Percentiles rank a stretch among this genome's conserved stretches.
Conservation (phyloP, 1,140 invertebrate species). For the Venustaconcha ellipsiformis region DNA sequence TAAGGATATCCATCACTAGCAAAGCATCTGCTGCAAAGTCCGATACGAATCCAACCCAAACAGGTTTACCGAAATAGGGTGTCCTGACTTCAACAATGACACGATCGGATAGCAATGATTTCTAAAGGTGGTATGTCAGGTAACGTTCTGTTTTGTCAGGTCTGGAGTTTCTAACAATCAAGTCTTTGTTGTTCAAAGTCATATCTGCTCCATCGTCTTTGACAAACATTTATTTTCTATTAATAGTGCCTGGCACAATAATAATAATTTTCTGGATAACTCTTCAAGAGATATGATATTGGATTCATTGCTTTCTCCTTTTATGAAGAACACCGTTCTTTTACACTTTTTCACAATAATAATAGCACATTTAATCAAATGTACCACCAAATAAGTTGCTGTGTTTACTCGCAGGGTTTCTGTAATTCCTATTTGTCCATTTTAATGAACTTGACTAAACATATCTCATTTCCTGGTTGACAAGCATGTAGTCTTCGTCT, state of each 20-base stretch:
- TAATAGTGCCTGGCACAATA: no score
- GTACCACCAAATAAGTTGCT: slow-evolving; percentile 1
- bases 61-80: no score
- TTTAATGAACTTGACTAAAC: neutral
- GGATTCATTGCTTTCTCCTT: slow-evolving; percentile 1
- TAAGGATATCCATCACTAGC: neutral
- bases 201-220: slow-evolving; percentile 19
- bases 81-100: neutral
- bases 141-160: slow-evolving; percentile 5
- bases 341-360: slow-evolving; percentile 2
- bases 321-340: neutral
- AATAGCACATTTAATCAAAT: neutral
- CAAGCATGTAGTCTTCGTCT: slow-evolving; percentile 14
- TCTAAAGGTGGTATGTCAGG: slow-evolving; percentile 15
- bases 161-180: slow-evolving; percentile 7
- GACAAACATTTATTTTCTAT: slow-evolving; percentile 5
- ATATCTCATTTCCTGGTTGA: neutral
- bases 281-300: neutral
- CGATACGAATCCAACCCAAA: no score
- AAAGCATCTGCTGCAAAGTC: no score
- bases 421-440: neutral
- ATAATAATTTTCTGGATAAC: slow-evolving; percentile 1
- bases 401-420: neutral
- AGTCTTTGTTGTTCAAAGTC: slow-evolving; percentile 11
- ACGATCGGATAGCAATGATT: slow-evolving; percentile 10